phyloP scores from a whole-genome alignment of 2,113 vertebrate genomes.

The Paramormyrops kingsleyae region DNA sequence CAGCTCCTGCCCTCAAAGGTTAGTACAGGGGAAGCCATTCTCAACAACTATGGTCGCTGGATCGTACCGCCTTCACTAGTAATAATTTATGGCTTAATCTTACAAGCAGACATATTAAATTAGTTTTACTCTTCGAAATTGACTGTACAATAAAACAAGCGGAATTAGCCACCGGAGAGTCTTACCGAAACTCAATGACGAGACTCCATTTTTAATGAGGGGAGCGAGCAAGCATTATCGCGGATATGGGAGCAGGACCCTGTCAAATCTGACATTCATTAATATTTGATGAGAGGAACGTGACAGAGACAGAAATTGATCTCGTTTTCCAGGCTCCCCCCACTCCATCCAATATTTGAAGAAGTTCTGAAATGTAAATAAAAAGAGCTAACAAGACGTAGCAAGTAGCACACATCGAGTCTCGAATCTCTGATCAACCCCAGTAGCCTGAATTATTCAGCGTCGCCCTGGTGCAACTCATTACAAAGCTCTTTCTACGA shows the following conservation, averaged over 20 bases:
- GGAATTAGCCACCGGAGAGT: slow-evolving; percentile 70
- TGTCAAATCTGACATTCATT: slow-evolving; percentile 76
- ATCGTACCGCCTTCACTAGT: slow-evolving; percentile 61
- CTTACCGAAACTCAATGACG: slow-evolving; percentile 75
- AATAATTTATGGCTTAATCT: slow-evolving; percentile 80
- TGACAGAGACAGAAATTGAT: slow-evolving; percentile 72
- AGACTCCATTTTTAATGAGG: slow-evolving; percentile 81
- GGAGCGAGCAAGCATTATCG: slow-evolving; percentile 62
- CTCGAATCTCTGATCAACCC: slow-evolving; percentile 60
- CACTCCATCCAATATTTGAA: slow-evolving; percentile 63
- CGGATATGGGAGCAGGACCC: slow-evolving; percentile 59
- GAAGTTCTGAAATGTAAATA: slow-evolving; percentile 73
- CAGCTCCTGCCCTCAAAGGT: slow-evolving; percentile 31
- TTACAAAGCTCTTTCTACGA: slow-evolving; percentile 69
- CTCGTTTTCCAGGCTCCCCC: slow-evolving; percentile 60
- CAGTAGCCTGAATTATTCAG: slow-evolving; percentile 74
- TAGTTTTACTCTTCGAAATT: slow-evolving; percentile 73
- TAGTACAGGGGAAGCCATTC: slow-evolving; percentile 49
- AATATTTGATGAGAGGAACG: slow-evolving; percentile 67
- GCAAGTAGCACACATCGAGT: slow-evolving; percentile 45
- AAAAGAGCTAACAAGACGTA: slow-evolving; percentile 71
- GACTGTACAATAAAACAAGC: slow-evolving; percentile 75
- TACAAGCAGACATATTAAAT: slow-evolving; percentile 67
- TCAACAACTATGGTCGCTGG: slow-evolving; percentile 44
- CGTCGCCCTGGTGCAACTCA: slow-evolving; percentile 68